phyloP scores from a whole-genome alignment of 1,140 invertebrate species.

The Leptoteleia sp. region DNA sequence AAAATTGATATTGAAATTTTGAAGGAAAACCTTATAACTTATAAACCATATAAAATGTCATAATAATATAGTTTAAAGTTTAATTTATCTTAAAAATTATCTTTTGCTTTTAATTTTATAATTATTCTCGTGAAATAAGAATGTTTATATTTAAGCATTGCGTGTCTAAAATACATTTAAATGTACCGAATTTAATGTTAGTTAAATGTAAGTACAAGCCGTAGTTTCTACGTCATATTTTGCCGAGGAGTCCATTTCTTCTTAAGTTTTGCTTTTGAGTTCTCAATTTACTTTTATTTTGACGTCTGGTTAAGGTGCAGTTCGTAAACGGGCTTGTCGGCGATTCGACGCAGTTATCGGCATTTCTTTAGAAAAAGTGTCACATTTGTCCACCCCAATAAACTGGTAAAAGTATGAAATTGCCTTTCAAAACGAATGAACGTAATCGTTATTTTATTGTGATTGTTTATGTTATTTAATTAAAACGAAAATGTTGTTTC shows the following conservation, averaged over 20 bases:
- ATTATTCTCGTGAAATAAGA: no score
- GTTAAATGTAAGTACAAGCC: no score
- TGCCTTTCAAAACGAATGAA: slow-evolving; percentile 41
- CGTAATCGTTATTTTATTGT: slow-evolving; percentile 22
- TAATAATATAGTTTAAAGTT: no score
- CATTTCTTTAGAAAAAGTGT: slow-evolving; percentile 57
- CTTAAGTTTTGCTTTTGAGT: slow-evolving; percentile 31
- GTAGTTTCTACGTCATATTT: no score
- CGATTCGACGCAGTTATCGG: slow-evolving; percentile 53
- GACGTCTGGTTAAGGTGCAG: slow-evolving; percentile 41
- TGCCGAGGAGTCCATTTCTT: slow-evolving; percentile 37
- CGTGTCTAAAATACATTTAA: no score
- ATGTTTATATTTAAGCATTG: no score
- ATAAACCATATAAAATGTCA: no score
- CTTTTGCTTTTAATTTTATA: no score
- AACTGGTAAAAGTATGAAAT: slow-evolving; percentile 43
- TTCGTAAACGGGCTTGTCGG: slow-evolving; percentile 38
- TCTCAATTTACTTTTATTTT: slow-evolving; percentile 63
- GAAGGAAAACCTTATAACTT: no score
- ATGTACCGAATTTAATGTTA: no score
- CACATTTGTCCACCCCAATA: slow-evolving; percentile 54
- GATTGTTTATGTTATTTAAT: slow-evolving; percentile 23
- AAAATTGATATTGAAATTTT: no score
- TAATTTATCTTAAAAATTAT: no score
- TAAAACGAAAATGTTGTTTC: slow-evolving; percentile 20